Conservation (phyloP, 1,140 invertebrate genomes). For the Zaprionus camerounensis region DNA sequence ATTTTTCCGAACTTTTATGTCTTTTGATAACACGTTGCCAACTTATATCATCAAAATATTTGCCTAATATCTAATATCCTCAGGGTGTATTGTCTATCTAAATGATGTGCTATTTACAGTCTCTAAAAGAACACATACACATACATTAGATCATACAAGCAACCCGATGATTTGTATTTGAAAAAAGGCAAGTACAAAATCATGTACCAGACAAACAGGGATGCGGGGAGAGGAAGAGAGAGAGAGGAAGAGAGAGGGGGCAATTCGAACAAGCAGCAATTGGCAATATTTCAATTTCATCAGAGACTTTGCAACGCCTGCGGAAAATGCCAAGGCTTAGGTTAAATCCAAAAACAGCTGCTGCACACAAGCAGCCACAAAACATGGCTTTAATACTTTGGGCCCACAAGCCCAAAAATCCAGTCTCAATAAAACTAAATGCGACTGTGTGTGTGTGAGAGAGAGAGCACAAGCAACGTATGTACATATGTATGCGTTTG, state of each 20-base stretch:
- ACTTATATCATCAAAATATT: not conserved
- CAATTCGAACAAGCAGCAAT: conserved; percentile 4
- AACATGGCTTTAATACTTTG: conserved; percentile 37
- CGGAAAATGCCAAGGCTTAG: conserved; percentile 7
- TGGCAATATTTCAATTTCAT: conserved; percentile 27
- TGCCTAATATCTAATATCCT: conserved; percentile 1
- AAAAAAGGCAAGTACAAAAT: conserved; percentile 21
- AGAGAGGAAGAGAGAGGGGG: not conserved
- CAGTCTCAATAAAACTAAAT: conserved; percentile 70
- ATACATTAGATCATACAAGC: not conserved
- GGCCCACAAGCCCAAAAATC: conserved; percentile 38
- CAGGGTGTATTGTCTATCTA: not conserved
- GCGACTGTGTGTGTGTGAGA: conserved; percentile 30
- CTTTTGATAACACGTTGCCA: not conserved
- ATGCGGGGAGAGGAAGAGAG: not conserved
- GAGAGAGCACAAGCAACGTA: not conserved
- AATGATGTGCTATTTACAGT: conserved; percentile 20
- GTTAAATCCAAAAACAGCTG: conserved; percentile 20
- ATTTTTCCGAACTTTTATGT: not conserved
- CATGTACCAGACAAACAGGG: not conserved
- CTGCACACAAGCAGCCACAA: conserved; percentile 21
- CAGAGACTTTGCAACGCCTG: conserved; percentile 20
- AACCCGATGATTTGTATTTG: conserved; percentile 23
- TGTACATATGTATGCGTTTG: not conserved
- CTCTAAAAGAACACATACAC: not conserved